phyloP scores from a whole-genome alignment of 2,888 invertebrate genomes.

The Sisyra terminalis region DNA sequence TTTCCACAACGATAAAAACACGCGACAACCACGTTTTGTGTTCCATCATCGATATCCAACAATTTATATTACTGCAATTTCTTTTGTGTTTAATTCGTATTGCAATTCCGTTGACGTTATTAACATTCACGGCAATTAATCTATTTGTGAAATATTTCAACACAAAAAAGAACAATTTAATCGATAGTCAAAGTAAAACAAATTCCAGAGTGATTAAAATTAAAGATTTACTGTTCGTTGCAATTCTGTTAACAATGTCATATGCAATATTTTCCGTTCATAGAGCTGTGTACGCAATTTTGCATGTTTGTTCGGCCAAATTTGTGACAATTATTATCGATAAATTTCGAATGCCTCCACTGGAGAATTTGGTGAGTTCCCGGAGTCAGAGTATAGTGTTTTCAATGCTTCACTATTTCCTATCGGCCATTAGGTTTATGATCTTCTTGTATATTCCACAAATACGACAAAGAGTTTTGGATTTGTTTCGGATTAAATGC shows the following conservation, averaged over 20 bases:
- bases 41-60: slow-evolving; percentile 32
- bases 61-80: slow-evolving; percentile 23
- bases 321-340: slow-evolving; percentile 13
- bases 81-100: slow-evolving; percentile 20
- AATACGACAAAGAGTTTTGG: too few species aligned
- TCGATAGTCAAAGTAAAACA: slow-evolving; percentile 18
- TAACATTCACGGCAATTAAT: slow-evolving; percentile 18
- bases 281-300: slow-evolving; percentile 18
- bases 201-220: slow-evolving; percentile 19
- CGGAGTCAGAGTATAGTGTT: slow-evolving; percentile 15
- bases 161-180: slow-evolving; percentile 14
- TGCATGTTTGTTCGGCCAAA: slow-evolving; percentile 16
- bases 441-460: not conserved
- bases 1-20: slow-evolving; percentile 30
- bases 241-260: slow-evolving; percentile 17
- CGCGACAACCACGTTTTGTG: slow-evolving; percentile 28
- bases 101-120: slow-evolving; percentile 18
- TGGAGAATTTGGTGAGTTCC: slow-evolving; percentile 18
- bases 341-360: slow-evolving; percentile 20
- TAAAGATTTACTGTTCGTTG: slow-evolving; percentile 18
- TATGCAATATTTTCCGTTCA: slow-evolving; percentile 21
- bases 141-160: slow-evolving; percentile 18
- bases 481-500: too few species aligned
- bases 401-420: slow-evolving; percentile 20
- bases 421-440: slow-evolving; percentile 12